Evolutionary conservation across 2,888 invertebrate species (phyloP).

Genomic region (Smittia aterrima): DNA sequence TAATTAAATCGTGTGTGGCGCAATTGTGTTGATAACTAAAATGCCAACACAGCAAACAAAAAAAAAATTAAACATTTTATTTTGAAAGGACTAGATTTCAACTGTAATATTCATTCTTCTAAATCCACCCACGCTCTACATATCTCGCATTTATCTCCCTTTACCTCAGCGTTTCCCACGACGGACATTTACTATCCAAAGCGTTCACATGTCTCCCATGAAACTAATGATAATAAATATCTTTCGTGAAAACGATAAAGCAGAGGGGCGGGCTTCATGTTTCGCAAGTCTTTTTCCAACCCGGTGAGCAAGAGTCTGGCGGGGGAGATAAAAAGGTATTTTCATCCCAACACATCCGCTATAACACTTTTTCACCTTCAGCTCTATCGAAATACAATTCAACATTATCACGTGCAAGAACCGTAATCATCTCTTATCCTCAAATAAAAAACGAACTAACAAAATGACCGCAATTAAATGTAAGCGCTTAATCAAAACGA

Average conservation of each 20-base stretch:
- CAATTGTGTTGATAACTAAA: not conserved
- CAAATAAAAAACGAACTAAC: not conserved
- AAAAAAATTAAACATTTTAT: slow-evolving; percentile 19
- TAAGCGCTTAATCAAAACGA: not conserved
- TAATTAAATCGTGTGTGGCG: not conserved
- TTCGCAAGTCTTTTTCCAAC: not conserved
- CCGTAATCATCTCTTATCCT: not conserved
- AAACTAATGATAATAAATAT: slow-evolving; percentile 51
- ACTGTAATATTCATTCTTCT: slow-evolving; percentile 18
- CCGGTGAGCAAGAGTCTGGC: not conserved
- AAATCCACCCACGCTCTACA: not conserved
- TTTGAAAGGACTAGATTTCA: slow-evolving; percentile 34
- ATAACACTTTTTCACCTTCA: not conserved
- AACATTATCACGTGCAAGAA: slow-evolving; percentile 23
- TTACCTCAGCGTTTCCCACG: not conserved
- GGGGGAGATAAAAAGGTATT: not conserved
- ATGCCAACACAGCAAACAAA: slow-evolving; percentile 22
- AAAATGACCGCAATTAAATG: not conserved
- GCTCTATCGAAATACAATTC: slow-evolving; percentile 5
- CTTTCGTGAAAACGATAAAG: slow-evolving; percentile 3
- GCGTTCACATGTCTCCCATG: slow-evolving; percentile 26
- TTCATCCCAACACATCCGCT: not conserved
- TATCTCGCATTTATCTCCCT: not conserved
- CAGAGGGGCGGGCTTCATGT: not conserved
- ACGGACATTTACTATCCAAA: not conserved